phyloP scores from a whole-genome alignment of 2,888 invertebrate genomes.

The Luffia ferchaultella region DNA sequence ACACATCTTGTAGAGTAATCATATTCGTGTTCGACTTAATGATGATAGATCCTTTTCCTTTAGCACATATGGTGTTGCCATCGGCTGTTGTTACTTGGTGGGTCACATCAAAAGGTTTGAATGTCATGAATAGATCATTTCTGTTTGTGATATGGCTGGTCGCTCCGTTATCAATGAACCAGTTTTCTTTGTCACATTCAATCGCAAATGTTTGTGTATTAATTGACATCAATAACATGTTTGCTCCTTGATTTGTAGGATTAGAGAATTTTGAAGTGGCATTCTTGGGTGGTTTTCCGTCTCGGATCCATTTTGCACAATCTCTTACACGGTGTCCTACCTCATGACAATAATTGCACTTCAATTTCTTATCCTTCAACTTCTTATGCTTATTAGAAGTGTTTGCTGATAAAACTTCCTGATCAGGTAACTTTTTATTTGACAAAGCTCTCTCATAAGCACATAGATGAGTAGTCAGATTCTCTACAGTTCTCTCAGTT shows the following conservation, averaged over 20 bases:
- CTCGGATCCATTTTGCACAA: neutral
- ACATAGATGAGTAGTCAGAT: conserved; percentile 6
- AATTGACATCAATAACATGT: neutral
- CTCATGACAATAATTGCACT: neutral
- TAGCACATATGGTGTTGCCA: neutral
- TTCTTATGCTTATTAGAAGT: neutral
- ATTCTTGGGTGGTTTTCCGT: neutral
- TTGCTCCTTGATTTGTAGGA: neutral
- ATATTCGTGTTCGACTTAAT: neutral
- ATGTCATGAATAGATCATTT: neutral
- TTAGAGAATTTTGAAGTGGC: neutral
- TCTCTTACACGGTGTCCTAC: neutral
- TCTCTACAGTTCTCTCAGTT: conserved; percentile 3
- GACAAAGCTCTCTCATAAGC: conserved; percentile 4
- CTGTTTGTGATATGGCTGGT: neutral
- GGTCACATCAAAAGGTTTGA: neutral
- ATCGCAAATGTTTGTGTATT: no score
- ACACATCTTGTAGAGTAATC: neutral
- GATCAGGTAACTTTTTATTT: neutral
- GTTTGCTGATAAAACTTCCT: neutral
- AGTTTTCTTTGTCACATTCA: no score
- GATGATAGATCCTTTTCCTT: neutral
- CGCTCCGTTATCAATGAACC: neutral
- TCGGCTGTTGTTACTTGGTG: neutral
- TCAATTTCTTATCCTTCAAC: neutral